Evolutionary conservation across 2,113 vertebrate genomes (phyloP).

Genomic region (Trachemys scripta): DNA sequence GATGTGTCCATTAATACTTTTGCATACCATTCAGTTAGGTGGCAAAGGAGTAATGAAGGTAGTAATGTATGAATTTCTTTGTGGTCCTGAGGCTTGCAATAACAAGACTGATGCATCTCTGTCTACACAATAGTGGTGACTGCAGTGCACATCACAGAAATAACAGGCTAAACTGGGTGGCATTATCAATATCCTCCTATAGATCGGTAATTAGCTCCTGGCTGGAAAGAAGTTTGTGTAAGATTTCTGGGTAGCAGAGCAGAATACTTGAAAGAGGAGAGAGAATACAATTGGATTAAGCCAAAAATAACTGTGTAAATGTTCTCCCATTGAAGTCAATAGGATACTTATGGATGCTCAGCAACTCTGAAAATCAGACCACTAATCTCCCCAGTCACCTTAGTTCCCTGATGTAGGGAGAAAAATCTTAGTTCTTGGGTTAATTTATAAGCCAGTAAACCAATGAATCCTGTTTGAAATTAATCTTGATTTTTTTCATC

Average conservation of each 20-base stretch:
- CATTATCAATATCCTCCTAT: neutral
- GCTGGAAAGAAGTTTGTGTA: neutral
- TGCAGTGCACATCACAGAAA: neutral
- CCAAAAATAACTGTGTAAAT: neutral
- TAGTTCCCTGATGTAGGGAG: neutral
- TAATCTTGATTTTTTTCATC: neutral
- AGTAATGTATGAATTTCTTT: neutral
- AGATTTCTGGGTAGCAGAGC: neutral
- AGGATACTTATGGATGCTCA: neutral
- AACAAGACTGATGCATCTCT: neutral
- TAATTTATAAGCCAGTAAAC: neutral
- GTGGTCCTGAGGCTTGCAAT: too few species aligned
- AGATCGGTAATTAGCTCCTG: neutral
- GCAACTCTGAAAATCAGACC: neutral
- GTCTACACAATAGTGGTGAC: neutral
- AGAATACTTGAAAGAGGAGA: neutral
- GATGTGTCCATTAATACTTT: neutral
- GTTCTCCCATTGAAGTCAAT: neutral
- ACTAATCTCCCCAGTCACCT: neutral
- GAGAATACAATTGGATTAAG: neutral
- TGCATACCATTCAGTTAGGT: neutral
- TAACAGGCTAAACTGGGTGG: neutral
- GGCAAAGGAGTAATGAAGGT: neutral
- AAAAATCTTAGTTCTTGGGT: neutral
- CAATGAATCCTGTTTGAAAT: neutral